Percentiles rank a stretch among this genome's conserved stretches.
These are phyloP conservation scores for Neuroterus valhalla DNA, from an alignment of 1,140 invertebrate species.

Conservation along the genomic window DNA sequence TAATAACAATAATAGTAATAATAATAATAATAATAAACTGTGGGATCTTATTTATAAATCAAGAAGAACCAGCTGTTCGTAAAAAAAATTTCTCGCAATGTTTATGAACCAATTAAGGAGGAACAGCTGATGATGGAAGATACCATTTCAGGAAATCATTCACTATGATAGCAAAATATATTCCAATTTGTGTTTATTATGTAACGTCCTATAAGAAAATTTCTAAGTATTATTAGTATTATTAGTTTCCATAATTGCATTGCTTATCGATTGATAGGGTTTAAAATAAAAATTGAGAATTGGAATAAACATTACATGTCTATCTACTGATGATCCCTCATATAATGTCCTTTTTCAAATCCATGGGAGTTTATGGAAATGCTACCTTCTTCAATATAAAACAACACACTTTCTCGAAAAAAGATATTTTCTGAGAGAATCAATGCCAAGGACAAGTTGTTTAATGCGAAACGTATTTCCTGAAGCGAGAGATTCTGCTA, in stretches of 20 bases:
- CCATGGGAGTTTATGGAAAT: neutral
- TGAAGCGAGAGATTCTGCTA: neutral
- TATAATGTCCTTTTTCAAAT: too few relatives aligned
- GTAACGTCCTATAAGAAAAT: neutral
- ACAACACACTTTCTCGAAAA: neutral
- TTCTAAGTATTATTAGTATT: too few relatives aligned
- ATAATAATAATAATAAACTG: too few relatives aligned
- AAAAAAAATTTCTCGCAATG: neutral
- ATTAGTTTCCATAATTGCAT: too few relatives aligned
- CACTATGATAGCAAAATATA: neutral
- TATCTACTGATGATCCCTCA: too few relatives aligned
- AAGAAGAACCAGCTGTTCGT: too few relatives aligned
- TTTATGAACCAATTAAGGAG: neutral
- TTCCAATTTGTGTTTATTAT: neutral
- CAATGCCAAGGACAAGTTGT: neutral
- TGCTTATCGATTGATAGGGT: too few relatives aligned
- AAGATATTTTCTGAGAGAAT: neutral
- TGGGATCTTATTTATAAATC: too few relatives aligned
- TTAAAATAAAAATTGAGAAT: too few relatives aligned
- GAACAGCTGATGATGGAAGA: conserved; percentile 11
- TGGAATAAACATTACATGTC: too few relatives aligned
- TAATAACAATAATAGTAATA: too few relatives aligned
- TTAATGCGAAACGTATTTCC: neutral
- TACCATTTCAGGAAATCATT: neutral
- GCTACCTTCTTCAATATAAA: neutral